Evolutionary conservation across 1,140 invertebrate species (phyloP).

Genomic region (Copidosoma floridanum): DNA sequence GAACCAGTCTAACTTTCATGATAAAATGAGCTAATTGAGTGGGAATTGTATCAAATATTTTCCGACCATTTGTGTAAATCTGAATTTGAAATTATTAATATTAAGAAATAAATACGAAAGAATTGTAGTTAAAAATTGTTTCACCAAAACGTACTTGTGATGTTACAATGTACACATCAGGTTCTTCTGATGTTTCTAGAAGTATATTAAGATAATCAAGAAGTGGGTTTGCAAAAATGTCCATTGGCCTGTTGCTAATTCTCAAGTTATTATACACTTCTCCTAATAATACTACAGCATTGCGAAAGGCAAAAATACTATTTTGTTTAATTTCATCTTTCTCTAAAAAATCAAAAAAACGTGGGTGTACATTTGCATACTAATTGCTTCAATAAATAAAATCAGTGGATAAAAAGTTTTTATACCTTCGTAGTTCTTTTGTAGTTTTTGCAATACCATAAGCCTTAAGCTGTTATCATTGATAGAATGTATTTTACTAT

Average conservation of each 20-base stretch:
- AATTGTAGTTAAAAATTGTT: not conserved
- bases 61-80: slow-evolving; percentile 26
- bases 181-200: slow-evolving; percentile 25
- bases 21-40: slow-evolving; percentile 19
- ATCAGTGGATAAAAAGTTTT: not conserved
- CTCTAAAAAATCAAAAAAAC: slow-evolving; percentile 11
- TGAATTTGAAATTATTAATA: not conserved
- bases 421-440: slow-evolving; percentile 29
- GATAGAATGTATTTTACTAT: slow-evolving; percentile 21
- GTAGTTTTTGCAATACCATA: slow-evolving; percentile 16
- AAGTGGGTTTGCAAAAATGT: slow-evolving; percentile 17
- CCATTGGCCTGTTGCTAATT: slow-evolving; percentile 10
- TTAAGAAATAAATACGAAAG: not conserved
- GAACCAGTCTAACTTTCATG: slow-evolving; percentile 13
- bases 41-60: slow-evolving; percentile 11
- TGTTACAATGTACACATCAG: slow-evolving; percentile 28
- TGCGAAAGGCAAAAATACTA: slow-evolving; percentile 19
- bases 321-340: slow-evolving; percentile 22
- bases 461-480: slow-evolving; percentile 7
- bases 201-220: slow-evolving; percentile 29
- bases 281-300: slow-evolving; percentile 26
- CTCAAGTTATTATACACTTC: slow-evolving; percentile 22
- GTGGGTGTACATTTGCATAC: too few relatives aligned
- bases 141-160: slow-evolving; percentile 15
- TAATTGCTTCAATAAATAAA: not conserved